A percentile compares a stretch with the other conserved stretches of the same genome.
Evolutionary conservation across 2,797 vertebrate species (phyloP).

Genomic region (Sebastes oblongus): DNA sequence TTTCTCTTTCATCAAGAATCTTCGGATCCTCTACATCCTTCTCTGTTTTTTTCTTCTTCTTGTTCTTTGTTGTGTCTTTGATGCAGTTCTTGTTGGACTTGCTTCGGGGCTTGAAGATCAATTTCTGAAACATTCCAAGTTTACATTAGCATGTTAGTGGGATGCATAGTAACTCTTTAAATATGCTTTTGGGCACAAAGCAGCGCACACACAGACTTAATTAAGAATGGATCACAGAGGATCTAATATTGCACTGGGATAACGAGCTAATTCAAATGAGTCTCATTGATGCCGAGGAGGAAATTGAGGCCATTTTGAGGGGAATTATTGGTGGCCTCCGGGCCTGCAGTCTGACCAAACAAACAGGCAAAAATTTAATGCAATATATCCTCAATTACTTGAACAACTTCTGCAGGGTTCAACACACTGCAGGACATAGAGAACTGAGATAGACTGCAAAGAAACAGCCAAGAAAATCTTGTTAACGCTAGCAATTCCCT

Average conservation of each 20-base stretch:
- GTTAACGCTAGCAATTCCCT: conserved; percentile 24
- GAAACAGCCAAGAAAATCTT: conserved; percentile 19
- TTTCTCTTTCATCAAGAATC: conserved; percentile 58
- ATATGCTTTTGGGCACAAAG: conserved; percentile 34
- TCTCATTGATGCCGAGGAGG: conserved; percentile 42
- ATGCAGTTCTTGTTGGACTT: conserved; percentile 83
- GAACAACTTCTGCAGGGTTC: conserved; percentile 26
- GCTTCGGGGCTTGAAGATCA: conserved; percentile 83
- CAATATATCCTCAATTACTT: conserved; percentile 47
- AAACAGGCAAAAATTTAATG: conserved; percentile 37
- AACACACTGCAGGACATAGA: background rate
- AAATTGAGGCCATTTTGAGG: conserved; percentile 60
- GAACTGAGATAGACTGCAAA: conserved; percentile 15
- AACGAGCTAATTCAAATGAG: conserved; percentile 56
- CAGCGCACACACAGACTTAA: conserved; percentile 49
- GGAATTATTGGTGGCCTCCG: conserved; percentile 37
- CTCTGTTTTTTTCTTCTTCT: conserved; percentile 77
- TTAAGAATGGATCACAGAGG: conserved; percentile 53
- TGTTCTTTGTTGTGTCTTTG: conserved; percentile 79
- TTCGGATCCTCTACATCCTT: conserved; percentile 74
- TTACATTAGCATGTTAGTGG: conserved; percentile 43
- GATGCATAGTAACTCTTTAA: conserved; percentile 17
- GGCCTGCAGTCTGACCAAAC: conserved; percentile 48
- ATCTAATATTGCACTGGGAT: conserved; percentile 50
- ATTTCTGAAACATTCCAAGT: conserved; percentile 78